These are phyloP conservation scores for Zoanthus solanderi DNA, from an alignment of 92 coral and sea anemone genomes.

Conservation along the genomic window DNA sequence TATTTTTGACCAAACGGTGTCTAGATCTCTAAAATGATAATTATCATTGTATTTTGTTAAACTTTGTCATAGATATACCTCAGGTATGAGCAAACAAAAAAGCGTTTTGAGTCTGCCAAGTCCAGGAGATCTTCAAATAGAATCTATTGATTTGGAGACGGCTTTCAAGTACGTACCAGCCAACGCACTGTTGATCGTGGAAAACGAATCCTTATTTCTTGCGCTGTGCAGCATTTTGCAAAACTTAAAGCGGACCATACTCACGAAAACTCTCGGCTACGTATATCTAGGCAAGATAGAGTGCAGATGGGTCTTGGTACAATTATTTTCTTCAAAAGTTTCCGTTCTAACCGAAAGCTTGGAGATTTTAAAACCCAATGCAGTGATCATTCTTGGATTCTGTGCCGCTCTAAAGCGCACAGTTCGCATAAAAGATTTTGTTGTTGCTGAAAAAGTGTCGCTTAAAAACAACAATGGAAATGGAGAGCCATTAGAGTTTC, in stretches of 20 bases:
- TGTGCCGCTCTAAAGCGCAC: background rate
- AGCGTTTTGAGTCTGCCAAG: background rate
- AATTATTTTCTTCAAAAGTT: background rate
- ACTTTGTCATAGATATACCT: background rate
- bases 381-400: slow-evolving; percentile 31
- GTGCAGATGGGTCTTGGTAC: slow-evolving; percentile 36
- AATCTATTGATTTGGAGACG: slow-evolving; percentile 14
- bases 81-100: background rate
- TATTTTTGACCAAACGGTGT: too few species aligned
- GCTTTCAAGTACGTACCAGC: slow-evolving; percentile 39
- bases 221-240: slow-evolving; percentile 22
- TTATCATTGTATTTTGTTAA: too few species aligned
- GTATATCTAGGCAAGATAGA: slow-evolving; percentile 41
- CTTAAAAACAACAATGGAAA: background rate
- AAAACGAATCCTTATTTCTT: slow-evolving; percentile 26
- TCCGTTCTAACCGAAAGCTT: background rate
- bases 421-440: slow-evolving; percentile 30
- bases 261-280: slow-evolving; percentile 21
- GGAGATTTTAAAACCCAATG: slow-evolving; percentile 37
- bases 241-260: slow-evolving; percentile 36
- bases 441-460: slow-evolving; percentile 16
- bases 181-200: slow-evolving; percentile 38
- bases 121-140: slow-evolving; percentile 19
- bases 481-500: slow-evolving; percentile 10
- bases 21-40: too few species aligned